These are phyloP conservation scores for Saccopteryx leptura DNA, from an alignment of 2,113 vertebrate genomes.

Conservation along the genomic window DNA sequence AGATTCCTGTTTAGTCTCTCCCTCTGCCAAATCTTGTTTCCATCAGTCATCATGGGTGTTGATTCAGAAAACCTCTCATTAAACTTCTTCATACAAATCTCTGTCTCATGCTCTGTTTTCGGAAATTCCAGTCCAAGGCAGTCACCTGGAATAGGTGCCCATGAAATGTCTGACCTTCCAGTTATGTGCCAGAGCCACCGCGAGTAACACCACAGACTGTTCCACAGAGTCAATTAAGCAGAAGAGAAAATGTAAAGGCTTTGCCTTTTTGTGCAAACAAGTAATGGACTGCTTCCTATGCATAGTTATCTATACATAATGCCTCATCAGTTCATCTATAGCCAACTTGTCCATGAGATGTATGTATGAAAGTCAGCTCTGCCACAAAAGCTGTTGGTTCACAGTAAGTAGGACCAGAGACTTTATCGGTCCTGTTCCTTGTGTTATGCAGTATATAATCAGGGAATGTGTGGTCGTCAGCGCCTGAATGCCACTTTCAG, in stretches of 20 bases:
- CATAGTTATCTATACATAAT: not conserved
- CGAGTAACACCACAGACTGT: not conserved
- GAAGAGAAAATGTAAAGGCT: not conserved
- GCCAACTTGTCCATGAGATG: not conserved
- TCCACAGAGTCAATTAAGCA: not conserved
- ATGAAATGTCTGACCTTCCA: not conserved
- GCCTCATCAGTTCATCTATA: not conserved
- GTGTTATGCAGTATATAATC: slow-evolving; percentile 72
- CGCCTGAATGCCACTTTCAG: slow-evolving; percentile 77
- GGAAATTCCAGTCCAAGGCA: not conserved
- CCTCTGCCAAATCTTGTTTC: not conserved
- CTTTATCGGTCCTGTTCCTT: slow-evolving; percentile 55
- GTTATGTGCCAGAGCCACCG: not conserved
- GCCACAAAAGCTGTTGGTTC: slow-evolving; percentile 27
- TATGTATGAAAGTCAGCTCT: not conserved
- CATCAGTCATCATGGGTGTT: not conserved
- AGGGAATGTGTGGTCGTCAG: slow-evolving; percentile 73
- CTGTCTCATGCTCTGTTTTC: not conserved
- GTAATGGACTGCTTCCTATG: not conserved
- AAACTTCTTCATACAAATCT: not conserved
- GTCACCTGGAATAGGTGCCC: not conserved
- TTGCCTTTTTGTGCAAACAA: not conserved
- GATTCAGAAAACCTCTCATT: not conserved
- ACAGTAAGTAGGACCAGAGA: not conserved
- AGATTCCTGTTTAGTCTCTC: not conserved